Percentiles rank a stretch among this genome's conserved stretches.
Evolutionary conservation across 1,140 invertebrate genomes (phyloP).

Genomic region (Cotesia glomerata): DNA sequence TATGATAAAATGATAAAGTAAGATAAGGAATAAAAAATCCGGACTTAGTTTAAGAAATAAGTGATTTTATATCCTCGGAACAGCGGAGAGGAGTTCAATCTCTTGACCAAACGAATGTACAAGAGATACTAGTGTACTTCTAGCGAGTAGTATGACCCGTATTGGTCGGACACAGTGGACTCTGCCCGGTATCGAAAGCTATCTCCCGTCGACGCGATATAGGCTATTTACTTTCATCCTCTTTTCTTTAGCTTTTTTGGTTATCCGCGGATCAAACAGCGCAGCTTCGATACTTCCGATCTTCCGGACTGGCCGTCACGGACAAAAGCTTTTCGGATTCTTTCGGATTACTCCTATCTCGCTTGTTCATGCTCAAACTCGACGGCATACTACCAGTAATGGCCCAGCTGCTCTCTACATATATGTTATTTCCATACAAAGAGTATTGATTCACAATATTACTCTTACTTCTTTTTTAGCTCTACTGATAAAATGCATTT

Average conservation of each 20-base stretch:
- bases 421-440: not conserved
- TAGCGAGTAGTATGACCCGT: not conserved
- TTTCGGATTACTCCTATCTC: not conserved
- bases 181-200: conserved; percentile 5
- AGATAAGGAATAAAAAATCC: not conserved
- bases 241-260: not conserved
- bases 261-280: conserved; percentile 17
- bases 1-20: conserved; percentile 1
- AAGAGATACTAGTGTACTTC: not conserved
- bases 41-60: conserved; percentile 5
- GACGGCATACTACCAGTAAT: not conserved
- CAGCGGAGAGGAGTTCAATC: conserved; percentile 6
- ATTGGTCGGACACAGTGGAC: conserved; percentile 9
- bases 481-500: no score
- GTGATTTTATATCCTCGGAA: not conserved
- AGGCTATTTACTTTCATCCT: conserved; percentile 6
- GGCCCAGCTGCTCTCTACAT: not conserved
- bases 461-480: no score
- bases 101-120: conserved; percentile 4
- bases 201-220: conserved; percentile 1
- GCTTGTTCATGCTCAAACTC: not conserved
- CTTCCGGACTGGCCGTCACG: not conserved
- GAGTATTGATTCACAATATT: no score
- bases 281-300: conserved; percentile 5
- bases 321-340: conserved; percentile 10